Evolutionary conservation across 2,888 invertebrate genomes (phyloP).

Genomic region (Lochmaea capreae): DNA sequence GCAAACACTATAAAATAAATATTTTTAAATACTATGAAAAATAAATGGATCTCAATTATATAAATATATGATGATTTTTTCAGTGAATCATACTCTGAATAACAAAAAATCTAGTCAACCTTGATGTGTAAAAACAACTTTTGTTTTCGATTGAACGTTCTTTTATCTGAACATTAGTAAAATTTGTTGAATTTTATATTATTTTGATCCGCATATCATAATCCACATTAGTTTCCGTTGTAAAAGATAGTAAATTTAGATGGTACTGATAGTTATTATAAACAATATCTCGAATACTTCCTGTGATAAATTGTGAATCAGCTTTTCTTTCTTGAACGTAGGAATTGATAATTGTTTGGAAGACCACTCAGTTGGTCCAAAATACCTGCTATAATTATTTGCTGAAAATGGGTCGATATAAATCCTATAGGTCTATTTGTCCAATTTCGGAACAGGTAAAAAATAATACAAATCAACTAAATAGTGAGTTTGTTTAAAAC

Average conservation of each 20-base stretch:
- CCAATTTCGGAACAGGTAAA: too few species aligned
- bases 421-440: too few species aligned
- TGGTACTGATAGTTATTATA: neutral
- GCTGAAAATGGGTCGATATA: too few species aligned
- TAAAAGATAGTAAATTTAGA: neutral
- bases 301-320: neutral
- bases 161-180: too few species aligned
- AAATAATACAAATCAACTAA: too few species aligned
- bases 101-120: slow-evolving; percentile 6
- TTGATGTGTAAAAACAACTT: neutral
- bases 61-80: neutral
- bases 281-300: neutral
- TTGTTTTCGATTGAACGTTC: neutral
- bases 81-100: neutral
- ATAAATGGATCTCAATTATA: neutral
- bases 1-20: neutral
- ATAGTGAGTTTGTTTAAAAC: too few species aligned
- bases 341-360: neutral
- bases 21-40: neutral
- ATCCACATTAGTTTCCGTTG: neutral
- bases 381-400: too few species aligned
- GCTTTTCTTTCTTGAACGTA: neutral
- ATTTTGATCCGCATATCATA: neutral
- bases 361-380: too few species aligned
- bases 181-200: neutral